Base-by-base conservation (phyloP, 1,140 invertebrate species). In the Drosophila elegans region DNA sequence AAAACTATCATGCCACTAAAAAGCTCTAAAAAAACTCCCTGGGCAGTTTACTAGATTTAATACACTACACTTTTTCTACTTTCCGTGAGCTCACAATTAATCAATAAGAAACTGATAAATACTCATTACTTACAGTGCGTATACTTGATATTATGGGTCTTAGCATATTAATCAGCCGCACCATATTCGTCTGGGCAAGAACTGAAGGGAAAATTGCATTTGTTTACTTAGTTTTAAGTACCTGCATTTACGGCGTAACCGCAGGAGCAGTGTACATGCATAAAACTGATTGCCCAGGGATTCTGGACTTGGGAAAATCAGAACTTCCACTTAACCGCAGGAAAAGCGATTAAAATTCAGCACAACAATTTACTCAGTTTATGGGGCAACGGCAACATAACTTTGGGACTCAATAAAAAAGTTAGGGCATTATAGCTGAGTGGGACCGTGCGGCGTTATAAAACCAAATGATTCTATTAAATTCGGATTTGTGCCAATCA, bases 381-480 rank as follows among this genome's bases (percentile, higher is more conserved):
- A 89, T 83, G 80, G 74, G 74, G 67, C 60, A 67, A 78, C 79
- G 74, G 67, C 60, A 74, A 78, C 84, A 88, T 89, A 89, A 83
- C 80, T 80, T 78, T 71, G 67, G 56, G 83, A 82, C 83, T 82
- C 79, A 72, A 83, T 88, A 88, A 86, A 86, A 80, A 71, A 54
- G n/a, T 21, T 44, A 34, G 29, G 53, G 44, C 4, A 51, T 4
- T 3, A 16, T 34, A 27, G 42, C 3, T 13, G 4, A 29, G 0
- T 32, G 21, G 44, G 29, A 21, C 16, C 36, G 10, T 44, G 32
- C 7, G 32, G 74, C 56, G 67, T 71, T 83, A 74, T 88, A 77
- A 89, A 89, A 83, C 46, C 61, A 80, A 84, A 89, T 84, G 74
- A 89, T 89, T 89, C 85, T 89, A 89, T 89, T 89, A 89, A 89